phyloP scores from a whole-genome alignment of 2,797 vertebrate species.

The Limosa lapponica region DNA sequence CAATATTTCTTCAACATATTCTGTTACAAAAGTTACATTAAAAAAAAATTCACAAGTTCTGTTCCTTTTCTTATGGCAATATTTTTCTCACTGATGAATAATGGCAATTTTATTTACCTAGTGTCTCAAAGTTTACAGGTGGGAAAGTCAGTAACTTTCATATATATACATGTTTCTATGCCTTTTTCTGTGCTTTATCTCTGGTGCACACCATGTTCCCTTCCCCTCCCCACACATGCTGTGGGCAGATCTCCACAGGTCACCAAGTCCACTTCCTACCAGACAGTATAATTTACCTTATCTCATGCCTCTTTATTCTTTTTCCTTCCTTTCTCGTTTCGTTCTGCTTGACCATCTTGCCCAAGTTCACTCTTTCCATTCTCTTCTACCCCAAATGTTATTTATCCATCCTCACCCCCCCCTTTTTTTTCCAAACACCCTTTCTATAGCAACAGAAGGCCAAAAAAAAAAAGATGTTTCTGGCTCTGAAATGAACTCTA shows the following conservation, averaged over 20 bases:
- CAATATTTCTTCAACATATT: neutral
- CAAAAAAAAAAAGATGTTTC: neutral
- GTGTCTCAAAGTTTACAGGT: neutral
- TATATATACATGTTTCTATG: neutral
- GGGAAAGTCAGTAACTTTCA: neutral
- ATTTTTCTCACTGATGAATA: neutral
- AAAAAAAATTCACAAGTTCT: neutral
- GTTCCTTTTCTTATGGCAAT: neutral
- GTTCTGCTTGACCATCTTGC: neutral
- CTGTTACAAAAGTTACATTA: neutral
- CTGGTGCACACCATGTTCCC: rapidly evolving
- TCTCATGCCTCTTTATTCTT: neutral
- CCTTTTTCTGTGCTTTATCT: neutral
- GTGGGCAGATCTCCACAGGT: neutral
- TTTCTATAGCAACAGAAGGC: neutral
- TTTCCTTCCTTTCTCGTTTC: neutral
- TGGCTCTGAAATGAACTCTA: neutral
- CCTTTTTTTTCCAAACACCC: neutral
- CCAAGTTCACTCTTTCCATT: neutral
- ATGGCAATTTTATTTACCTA: neutral
- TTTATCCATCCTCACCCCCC: neutral
- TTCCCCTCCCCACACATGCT: no score
- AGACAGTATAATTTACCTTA: neutral
- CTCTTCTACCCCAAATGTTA: neutral
- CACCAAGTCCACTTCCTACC: neutral